Evolutionary conservation across 2,888 invertebrate genomes (phyloP).

Genomic region (Drosophila yooni): DNA sequence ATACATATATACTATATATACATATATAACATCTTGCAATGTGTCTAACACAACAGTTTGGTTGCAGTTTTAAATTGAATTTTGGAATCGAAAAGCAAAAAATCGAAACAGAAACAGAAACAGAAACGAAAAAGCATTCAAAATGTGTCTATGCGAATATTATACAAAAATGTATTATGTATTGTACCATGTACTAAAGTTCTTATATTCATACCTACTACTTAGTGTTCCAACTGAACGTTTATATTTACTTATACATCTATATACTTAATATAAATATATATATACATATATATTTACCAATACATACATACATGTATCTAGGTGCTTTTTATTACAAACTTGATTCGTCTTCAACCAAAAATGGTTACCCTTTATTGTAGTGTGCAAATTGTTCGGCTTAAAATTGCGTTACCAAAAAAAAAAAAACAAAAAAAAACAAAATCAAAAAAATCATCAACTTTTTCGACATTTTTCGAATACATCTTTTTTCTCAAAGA

Average conservation of each 20-base stretch:
- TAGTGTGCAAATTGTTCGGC: constrained; percentile 47
- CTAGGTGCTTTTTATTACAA: constrained; percentile 54
- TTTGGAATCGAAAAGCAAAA: constrained; percentile 64
- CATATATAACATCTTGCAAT: constrained; percentile 35
- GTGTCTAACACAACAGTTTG: constrained; percentile 58
- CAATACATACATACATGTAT: constrained; percentile 44
- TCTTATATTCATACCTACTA: constrained; percentile 52
- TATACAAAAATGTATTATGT: constrained; percentile 56
- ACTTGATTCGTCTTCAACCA: constrained; percentile 39
- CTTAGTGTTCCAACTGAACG: constrained; percentile 37
- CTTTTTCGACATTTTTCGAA: constrained; percentile 44
- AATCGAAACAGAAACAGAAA: constrained; percentile 21
- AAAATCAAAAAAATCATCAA: not conserved
- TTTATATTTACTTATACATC: constrained; percentile 56
- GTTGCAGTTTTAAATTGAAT: constrained; percentile 43
- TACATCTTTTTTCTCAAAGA: constrained; percentile 68
- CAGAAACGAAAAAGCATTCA: constrained; percentile 69
- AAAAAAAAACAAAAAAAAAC: not conserved
- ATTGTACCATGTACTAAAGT: constrained; percentile 47
- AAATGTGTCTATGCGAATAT: constrained; percentile 75
- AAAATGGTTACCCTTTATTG: constrained; percentile 13
- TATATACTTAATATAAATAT: constrained; percentile 34
- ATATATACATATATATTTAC: constrained; percentile 34
- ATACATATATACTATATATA: constrained; percentile 4
- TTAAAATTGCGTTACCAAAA: constrained; percentile 32